Evolutionary conservation across 23 tunicate genomes (phyloP).

Genomic region (Oikopleura dioica): DNA sequence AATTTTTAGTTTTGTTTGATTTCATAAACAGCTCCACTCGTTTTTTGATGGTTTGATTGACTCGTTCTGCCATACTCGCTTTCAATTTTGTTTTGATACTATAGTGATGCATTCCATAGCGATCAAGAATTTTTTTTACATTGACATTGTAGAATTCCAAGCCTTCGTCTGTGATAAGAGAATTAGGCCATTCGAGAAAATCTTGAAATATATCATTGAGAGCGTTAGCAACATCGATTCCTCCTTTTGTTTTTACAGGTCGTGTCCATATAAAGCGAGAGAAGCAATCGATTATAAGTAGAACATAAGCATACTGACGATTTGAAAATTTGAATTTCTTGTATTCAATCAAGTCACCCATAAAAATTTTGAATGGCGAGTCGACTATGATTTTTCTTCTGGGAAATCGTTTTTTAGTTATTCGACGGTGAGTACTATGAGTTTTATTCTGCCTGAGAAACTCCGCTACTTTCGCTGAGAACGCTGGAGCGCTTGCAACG

Average conservation of each 20-base stretch:
- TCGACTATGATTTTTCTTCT: neutral
- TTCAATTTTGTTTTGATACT: neutral
- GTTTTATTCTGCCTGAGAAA: neutral
- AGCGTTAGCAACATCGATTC: neutral
- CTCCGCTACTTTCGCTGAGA: neutral
- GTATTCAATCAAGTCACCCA: neutral
- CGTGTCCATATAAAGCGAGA: no score
- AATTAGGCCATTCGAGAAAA: neutral
- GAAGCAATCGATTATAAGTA: neutral
- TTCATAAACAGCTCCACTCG: neutral
- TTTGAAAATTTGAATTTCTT: neutral
- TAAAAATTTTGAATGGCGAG: neutral
- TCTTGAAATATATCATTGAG: neutral
- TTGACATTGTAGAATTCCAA: neutral
- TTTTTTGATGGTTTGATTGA: neutral
- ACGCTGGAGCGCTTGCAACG: neutral
- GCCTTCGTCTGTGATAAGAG: neutral
- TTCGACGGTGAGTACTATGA: neutral
- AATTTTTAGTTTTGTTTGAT: neutral
- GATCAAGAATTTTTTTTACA: neutral
- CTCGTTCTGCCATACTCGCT: neutral
- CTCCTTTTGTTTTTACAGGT: neutral
- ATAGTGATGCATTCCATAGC: slow-evolving; percentile 1
- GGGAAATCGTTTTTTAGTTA: neutral
- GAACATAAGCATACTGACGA: neutral